phyloP scores from a whole-genome alignment of 2,888 invertebrate species.

The Parthenolecanium corni region DNA sequence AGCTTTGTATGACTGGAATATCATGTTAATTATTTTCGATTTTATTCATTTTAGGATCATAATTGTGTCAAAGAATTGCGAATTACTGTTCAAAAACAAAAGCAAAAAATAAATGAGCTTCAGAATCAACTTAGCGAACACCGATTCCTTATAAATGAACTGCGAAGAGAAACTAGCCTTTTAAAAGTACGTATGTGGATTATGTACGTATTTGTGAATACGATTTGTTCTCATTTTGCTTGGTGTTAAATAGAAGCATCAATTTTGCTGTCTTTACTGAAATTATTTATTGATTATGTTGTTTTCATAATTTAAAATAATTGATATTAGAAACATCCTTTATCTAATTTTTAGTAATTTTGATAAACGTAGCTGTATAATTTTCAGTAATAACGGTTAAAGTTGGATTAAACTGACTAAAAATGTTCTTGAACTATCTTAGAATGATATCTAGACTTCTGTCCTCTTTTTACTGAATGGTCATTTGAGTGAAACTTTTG shows the following conservation, averaged over 20 bases:
- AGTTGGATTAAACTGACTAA: no score
- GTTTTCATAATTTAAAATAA: no score
- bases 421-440: no score
- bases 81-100: constrained; percentile 69
- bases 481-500: no score
- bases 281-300: not conserved
- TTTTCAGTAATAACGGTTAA: no score
- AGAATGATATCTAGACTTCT: no score
- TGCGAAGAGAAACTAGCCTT: constrained; percentile 62
- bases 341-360: no score
- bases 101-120: constrained; percentile 72
- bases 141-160: constrained; percentile 74
- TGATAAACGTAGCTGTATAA: no score
- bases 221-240: not conserved
- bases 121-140: constrained; percentile 79
- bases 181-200: constrained; percentile 30
- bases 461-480: no score
- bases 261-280: not conserved
- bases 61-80: constrained; percentile 85
- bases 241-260: not conserved
- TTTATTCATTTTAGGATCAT: constrained; percentile 50
- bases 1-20: no score
- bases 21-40: no score
- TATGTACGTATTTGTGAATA: constrained; percentile 3
- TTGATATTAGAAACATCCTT: no score